phyloP scores from a whole-genome alignment of 2,113 vertebrate genomes.

The Syrrhaptes paradoxus region DNA sequence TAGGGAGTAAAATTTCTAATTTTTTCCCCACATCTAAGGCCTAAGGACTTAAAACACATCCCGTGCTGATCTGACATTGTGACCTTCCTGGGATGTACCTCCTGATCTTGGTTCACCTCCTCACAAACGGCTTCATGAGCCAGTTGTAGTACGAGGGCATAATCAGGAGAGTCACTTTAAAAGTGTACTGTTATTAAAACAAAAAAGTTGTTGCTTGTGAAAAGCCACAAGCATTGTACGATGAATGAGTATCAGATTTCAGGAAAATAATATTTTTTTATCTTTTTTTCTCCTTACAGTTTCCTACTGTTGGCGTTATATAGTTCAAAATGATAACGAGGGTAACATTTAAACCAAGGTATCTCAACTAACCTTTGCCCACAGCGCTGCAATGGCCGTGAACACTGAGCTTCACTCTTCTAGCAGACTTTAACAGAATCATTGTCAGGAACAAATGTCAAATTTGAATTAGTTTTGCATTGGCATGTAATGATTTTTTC shows the following conservation, averaged over 20 bases:
- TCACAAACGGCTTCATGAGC: not conserved
- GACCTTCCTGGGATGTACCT: not conserved
- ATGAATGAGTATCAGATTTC: not conserved
- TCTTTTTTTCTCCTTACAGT: not conserved
- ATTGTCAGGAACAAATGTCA: not conserved
- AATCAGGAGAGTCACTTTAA: not conserved
- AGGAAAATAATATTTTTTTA: not conserved
- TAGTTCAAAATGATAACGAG: not conserved
- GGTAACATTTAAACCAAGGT: not conserved
- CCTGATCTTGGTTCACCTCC: not conserved
- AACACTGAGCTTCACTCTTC: not conserved
- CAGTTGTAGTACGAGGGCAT: not conserved
- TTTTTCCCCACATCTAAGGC: not conserved
- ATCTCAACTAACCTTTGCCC: not conserved
- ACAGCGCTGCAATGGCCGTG: not conserved
- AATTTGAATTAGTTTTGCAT: not conserved
- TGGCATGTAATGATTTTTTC: not conserved
- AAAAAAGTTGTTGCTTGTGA: not conserved
- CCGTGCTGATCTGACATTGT: not conserved
- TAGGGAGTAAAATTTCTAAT: not conserved
- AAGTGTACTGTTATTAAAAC: not conserved
- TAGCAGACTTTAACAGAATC: not conserved
- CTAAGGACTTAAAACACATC: not conserved
- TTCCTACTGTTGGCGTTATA: not conserved
- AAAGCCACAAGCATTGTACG: not conserved